Conservation (phyloP, 2,113 vertebrate genomes). For the Polypterus senegalus region DNA sequence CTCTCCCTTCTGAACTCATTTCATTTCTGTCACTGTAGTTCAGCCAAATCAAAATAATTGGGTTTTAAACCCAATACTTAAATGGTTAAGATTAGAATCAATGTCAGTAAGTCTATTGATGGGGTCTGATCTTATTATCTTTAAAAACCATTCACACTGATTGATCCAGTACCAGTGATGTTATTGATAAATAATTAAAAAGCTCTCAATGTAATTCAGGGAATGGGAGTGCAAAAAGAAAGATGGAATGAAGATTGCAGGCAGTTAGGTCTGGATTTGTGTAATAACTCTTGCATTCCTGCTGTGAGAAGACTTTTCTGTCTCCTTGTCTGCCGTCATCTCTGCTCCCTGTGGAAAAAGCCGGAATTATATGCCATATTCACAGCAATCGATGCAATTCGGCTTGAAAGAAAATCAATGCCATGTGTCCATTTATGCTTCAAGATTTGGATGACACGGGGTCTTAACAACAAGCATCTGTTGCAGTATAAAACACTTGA, state of each 20-base stretch:
- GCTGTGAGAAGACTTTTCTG: slow-evolving; percentile 49
- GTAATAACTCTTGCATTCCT: slow-evolving; percentile 67
- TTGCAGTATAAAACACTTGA: slow-evolving; percentile 51
- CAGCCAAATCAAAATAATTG: slow-evolving; percentile 31
- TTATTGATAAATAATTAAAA: slow-evolving; percentile 86
- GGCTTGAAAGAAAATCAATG: slow-evolving; percentile 97
- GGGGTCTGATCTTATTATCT: slow-evolving; percentile 44
- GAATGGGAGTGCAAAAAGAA: slow-evolving; percentile 46
- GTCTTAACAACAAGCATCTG: slow-evolving; percentile 64
- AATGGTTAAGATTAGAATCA: slow-evolving; percentile 51
- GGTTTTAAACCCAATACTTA: slow-evolving; percentile 40
- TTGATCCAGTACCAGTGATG: slow-evolving; percentile 54
- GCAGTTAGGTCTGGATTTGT: slow-evolving; percentile 55
- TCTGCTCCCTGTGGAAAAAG: slow-evolving; percentile 61
- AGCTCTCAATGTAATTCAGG: slow-evolving; percentile 62
- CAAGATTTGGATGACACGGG: slow-evolving; percentile 59
- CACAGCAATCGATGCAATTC: slow-evolving; percentile 81
- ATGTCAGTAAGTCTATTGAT: slow-evolving; percentile 47
- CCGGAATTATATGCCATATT: slow-evolving; percentile 83
- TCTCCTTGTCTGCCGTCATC: slow-evolving; percentile 54
- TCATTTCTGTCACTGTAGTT: slow-evolving; percentile 33
- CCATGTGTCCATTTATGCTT: slow-evolving; percentile 87
- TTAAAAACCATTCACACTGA: slow-evolving; percentile 61
- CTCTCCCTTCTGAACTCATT: slow-evolving; percentile 36
- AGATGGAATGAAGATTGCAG: slow-evolving; percentile 52